Base-by-base conservation (phyloP, 2,888 invertebrate genomes). In the Coremacera marginata region DNA sequence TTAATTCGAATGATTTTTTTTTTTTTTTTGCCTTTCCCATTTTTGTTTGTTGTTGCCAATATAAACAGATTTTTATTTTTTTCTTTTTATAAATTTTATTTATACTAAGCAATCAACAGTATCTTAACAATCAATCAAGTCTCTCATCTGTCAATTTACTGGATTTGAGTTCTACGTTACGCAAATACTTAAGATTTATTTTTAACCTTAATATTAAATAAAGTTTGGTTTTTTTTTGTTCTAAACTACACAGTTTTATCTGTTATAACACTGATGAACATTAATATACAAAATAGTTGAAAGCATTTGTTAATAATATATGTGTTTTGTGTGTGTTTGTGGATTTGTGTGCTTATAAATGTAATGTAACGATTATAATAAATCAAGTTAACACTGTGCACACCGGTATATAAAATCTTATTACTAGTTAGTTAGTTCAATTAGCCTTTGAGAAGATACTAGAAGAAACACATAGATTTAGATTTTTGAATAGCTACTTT, bases 191-290 rank as follows among this genome's bases (percentile, higher is more conserved):
- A 57, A 57, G 55, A 37, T 37, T 57, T 19, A 57, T 11, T 22
- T 57, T 57, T 27, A 22, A 22, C 25, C 22, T 57, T 57, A 57
- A 57, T 19, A 22, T 57, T 25, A 0, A 57, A 57, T 57, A 11
- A 57, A 25, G 57, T 14, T 19, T 57, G 25, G 11, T 31, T 16
- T 37, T 19, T 65, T 65, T 3, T 31, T 34, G 16, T 8, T 34
- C 37, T 65, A 34, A 34, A 65, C n/a, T 34, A 57, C 22, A 57
- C 34, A 65, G 25, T 57, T 25, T 57, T n/a, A 4, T 62, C 9
- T 68, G n/a, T 52, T 55, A 57, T 71, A 55, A 55, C 60, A 57
- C 19, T 57, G 37, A 71, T 44, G 19, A 19, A 44, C 44, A 65
- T 65, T 37, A 25, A 65, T 19, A 68, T 68, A 22, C 22, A 68